Base-by-base conservation (phyloP, 1,140 invertebrate genomes). In the Cephus cinctus region DNA sequence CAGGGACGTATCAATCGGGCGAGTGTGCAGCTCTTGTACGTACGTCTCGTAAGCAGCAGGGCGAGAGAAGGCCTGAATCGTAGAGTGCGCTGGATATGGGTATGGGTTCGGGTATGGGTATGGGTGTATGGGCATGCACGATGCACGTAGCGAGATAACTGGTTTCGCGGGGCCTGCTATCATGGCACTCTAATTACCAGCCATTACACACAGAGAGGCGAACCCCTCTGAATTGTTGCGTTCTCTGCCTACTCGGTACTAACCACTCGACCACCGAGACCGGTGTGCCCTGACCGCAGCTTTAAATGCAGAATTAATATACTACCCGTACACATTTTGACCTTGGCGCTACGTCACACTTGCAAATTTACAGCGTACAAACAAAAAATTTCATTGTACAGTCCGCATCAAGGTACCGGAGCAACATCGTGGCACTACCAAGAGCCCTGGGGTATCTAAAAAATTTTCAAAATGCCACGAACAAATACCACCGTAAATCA, bases 141-240 rank as follows among this genome's bases (percentile, higher is more conserved):
- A 73, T 73, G 67, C 68, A 71, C 67, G 68, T 72, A 72, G 65
- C 59, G 63, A 73, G 70, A 73, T 71, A 73, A 73, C 70, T 73
- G 70, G 64, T 71, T 71, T 70, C 66, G 67, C 65, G 63, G 64
- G 71, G 69, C 67, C 68, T 72, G 65, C 69, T 72, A 72, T 72
- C 69, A 72, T 71, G 68, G 63, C 67, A 71, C 70, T 73, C 70
- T 73, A 73, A 73, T 73, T 73, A 73, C 69, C 69, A 71, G 63
- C 65, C 67, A 71, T 73, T 71, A 73, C 65, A 71, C 59, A 60
- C 63, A 59, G 61, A 54, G 51, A 62, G n/a, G 52, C 50, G 63
- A 68, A 58, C 59, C 62, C 55, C 65, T 65, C 61, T 65, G 67
- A 67, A 69, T 66, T 67, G 67, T 68, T 69, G 65, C 60, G 63